Conservation (phyloP, 2,113 vertebrate genomes). For the Chionis minor region DNA sequence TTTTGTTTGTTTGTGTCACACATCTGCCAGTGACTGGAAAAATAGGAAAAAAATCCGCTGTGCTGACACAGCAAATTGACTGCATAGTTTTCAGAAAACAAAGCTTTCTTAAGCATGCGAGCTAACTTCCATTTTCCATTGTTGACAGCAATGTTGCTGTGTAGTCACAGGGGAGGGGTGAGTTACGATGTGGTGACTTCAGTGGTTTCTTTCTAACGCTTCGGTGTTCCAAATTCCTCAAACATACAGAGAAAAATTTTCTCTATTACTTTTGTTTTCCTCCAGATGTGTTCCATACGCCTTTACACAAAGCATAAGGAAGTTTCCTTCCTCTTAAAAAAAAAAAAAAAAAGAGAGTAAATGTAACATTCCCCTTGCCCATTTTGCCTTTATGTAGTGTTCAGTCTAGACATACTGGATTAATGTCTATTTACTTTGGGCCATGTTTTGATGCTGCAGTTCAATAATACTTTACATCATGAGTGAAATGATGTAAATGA, state of each 20-base stretch:
- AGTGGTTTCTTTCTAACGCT: neutral
- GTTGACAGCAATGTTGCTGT: rapidly evolving
- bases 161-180: neutral
- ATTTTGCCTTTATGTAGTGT: neutral
- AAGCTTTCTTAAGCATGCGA: neutral
- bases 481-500: neutral
- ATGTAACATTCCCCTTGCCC: neutral
- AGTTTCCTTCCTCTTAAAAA: neutral
- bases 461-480: neutral
- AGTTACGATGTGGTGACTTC: neutral
- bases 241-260: neutral
- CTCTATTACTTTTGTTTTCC: neutral
- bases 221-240: neutral
- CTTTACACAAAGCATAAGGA: neutral
- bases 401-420: neutral
- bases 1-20: neutral
- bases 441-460: neutral
- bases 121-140: neutral
- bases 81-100: neutral
- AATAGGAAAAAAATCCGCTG: neutral
- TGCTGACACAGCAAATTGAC: neutral
- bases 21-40: neutral
- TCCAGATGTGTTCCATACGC: neutral
- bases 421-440: neutral
- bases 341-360: neutral